Evolutionary conservation across 2,888 invertebrate genomes (phyloP).

Genomic region (Elegia similella): DNA sequence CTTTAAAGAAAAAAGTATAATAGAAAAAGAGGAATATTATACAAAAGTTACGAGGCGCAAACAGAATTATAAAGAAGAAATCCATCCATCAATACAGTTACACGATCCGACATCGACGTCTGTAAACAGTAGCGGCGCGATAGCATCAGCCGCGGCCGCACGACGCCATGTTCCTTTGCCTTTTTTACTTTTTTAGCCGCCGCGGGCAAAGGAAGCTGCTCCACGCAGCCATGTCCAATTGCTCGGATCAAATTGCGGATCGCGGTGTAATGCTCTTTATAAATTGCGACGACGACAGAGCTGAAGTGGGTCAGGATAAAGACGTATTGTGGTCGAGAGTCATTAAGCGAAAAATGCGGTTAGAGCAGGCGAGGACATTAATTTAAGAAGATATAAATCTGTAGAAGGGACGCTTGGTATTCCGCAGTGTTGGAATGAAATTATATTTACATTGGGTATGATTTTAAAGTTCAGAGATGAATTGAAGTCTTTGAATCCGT

Average conservation of each 20-base stretch:
- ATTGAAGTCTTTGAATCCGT: too few relatives aligned
- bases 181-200: slow-evolving; percentile 24
- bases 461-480: not conserved
- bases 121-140: slow-evolving; percentile 18
- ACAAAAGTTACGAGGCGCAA: not conserved
- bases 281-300: slow-evolving; percentile 13
- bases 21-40: not conserved
- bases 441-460: not conserved
- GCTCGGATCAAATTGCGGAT: slow-evolving; percentile 38
- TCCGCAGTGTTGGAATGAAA: not conserved
- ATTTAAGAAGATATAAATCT: slow-evolving; percentile 8
- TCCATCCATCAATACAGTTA: slow-evolving; percentile 2
- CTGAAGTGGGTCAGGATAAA: slow-evolving; percentile 16
- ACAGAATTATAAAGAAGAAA: not conserved
- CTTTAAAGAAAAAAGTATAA: not conserved
- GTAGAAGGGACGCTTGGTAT: not conserved
- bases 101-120: slow-evolving; percentile 13
- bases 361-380: slow-evolving; percentile 1
- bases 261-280: slow-evolving; percentile 16
- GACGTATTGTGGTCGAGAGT: slow-evolving; percentile 10
- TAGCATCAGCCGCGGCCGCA: slow-evolving; percentile 13
- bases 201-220: slow-evolving; percentile 25
- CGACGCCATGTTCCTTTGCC: slow-evolving; percentile 13
- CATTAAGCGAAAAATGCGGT: slow-evolving; percentile 9
- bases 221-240: slow-evolving; percentile 30